Evolutionary conservation across 2,113 vertebrate genomes (phyloP).

Genomic region (Elaphurus davidianus): DNA sequence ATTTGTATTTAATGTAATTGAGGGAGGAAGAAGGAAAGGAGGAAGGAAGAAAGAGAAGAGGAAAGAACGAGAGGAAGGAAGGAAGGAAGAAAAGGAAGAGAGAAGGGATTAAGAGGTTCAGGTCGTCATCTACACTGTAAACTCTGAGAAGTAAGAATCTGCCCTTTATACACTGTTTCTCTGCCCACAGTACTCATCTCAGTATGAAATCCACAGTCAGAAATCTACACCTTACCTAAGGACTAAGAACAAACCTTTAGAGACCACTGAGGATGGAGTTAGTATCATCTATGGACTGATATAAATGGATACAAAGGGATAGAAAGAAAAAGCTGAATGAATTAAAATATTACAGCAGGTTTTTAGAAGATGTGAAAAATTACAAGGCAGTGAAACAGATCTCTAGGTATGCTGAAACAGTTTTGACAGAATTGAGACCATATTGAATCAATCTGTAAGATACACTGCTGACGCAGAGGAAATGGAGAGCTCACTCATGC

Average conservation of each 20-base stretch:
- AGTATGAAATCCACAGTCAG: background rate
- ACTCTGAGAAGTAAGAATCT: background rate
- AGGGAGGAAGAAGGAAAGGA: background rate
- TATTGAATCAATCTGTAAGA: conserved; percentile 58
- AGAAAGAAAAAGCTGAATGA: conserved; percentile 32
- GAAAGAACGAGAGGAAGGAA: background rate
- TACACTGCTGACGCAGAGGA: conserved; percentile 51
- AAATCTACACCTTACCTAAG: background rate
- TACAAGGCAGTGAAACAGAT: background rate
- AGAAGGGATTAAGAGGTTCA: background rate
- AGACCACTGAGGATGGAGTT: background rate
- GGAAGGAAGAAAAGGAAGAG: background rate
- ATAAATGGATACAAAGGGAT: background rate
- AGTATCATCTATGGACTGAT: background rate
- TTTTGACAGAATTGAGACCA: conserved; percentile 16
- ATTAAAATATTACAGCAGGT: background rate
- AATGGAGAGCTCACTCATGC: conserved; percentile 44
- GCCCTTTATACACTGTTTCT: background rate
- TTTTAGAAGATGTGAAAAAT: background rate
- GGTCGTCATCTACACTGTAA: background rate
- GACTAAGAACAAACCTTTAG: background rate
- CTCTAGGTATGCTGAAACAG: background rate
- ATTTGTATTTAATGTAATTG: background rate
- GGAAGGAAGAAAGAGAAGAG: background rate
- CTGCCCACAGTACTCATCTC: background rate